phyloP scores from a whole-genome alignment of 2,888 invertebrate species.

The Azorinus chamasolen region DNA sequence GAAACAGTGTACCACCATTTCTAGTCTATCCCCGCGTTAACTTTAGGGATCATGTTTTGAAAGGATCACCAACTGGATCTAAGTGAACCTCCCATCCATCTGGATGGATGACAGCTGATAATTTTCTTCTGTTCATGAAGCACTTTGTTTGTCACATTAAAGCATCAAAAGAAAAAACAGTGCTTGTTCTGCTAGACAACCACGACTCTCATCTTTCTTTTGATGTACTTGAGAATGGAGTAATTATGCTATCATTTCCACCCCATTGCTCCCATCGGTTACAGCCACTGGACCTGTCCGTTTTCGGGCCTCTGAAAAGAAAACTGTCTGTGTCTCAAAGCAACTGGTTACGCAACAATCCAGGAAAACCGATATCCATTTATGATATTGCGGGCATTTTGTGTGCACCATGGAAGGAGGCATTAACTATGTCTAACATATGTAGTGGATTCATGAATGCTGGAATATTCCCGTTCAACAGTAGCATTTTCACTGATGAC shows the following conservation, averaged over 20 bases:
- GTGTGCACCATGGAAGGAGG: conserved; percentile 12
- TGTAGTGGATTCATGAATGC: conserved; percentile 41
- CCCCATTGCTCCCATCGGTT: conserved; percentile 86
- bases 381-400: conserved; percentile 72
- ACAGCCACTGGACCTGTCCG: conserved; percentile 86
- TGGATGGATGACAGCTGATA: conserved; percentile 80
- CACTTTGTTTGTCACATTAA: conserved; percentile 78
- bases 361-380: conserved; percentile 85
- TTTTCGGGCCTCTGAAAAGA: conserved; percentile 85
- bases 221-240: conserved; percentile 79
- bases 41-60: conserved; percentile 42
- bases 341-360: conserved; percentile 81
- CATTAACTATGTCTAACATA: conserved; percentile 35
- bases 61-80: conserved; percentile 27
- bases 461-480: conserved; percentile 45
- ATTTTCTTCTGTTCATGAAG: conserved; percentile 72
- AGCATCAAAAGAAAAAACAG: conserved; percentile 56
- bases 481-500: conserved; percentile 32
- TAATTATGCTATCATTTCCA: conserved; percentile 84
- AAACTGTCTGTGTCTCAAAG: conserved; percentile 73
- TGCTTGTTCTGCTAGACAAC: conserved; percentile 78
- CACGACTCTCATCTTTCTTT: conserved; percentile 75
- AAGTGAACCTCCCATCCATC: conserved; percentile 40
- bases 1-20: conserved; percentile 48
- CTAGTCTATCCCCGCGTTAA: conserved; percentile 50